Evolutionary conservation across 2,888 invertebrate species (phyloP), one percentile per base, ranked within the genome.

Genomic region (Harmothoe impar): DNA sequence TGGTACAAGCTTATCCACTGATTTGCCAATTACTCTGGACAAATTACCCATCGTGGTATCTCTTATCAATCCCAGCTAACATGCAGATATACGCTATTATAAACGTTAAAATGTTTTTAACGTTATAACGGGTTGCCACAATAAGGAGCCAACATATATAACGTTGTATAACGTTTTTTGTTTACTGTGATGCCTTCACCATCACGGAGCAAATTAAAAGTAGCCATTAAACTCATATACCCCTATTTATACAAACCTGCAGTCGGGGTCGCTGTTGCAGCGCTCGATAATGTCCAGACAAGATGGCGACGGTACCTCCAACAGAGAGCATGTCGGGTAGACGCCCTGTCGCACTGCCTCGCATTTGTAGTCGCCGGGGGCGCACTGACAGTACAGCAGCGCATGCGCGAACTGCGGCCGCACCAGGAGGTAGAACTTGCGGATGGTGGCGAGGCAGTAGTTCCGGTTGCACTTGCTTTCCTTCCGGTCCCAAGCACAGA

Each of bases 261-360:
- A 98, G 94, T 97, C 97, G 88, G 97, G 97, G 94, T 98, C 97
- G 94, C 97, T 97, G 93, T 98, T 97, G 96, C 98, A 98, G 94
- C 97, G 97, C 94, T 98, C 98, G 51, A 98, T 98, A 81, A 98
- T 97, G 91, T 97, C 97, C 94, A 98, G 97, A 96, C 98, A 98
- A 90, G 98, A 97, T n/a, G 98, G 98, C 93, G 97, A 97, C 88
- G 98, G 97, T 97, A 86, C 97, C 97, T 91, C 97, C 97, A 91
- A 98, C 97, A 96, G 98, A 98, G 89, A 98, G 96, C 98, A 98
- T 81, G 97, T 97, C 20, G 98, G 98, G 96, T 98, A 98, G 92
- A 98, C 97, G 95, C 98, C 97, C 96, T 98, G 98, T 96, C 98
- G 98, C 92, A 98, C 98, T 94, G 98, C 97, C 97, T 98, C 97